Evolutionary conservation across 2,888 invertebrate genomes (phyloP).

Genomic region (Celastrina argiolus): DNA sequence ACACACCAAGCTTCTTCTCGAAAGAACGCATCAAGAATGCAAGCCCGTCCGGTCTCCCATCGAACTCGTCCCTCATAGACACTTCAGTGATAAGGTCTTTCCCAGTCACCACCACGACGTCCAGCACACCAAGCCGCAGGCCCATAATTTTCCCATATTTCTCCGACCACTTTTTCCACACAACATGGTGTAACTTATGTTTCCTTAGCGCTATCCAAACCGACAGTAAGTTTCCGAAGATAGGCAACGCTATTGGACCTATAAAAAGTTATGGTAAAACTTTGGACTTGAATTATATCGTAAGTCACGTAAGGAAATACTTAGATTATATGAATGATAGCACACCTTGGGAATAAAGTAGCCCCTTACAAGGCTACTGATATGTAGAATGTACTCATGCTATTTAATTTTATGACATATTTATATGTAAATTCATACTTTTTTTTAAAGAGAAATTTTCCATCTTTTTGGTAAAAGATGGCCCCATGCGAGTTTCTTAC

Average conservation of each 20-base stretch:
- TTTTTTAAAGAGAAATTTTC: no score
- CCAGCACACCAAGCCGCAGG: constrained; percentile 79
- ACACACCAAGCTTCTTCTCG: constrained; percentile 81
- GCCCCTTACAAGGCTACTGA: no score
- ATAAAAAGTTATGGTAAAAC: neutral
- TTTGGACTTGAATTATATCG: no score
- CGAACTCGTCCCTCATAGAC: constrained; percentile 80
- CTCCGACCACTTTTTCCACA: constrained; percentile 78
- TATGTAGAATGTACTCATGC: no score
- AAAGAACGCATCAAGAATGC: constrained; percentile 83
- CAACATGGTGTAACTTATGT: constrained; percentile 70
- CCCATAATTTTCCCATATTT: constrained; percentile 82
- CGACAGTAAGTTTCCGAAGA: constrained; percentile 59
- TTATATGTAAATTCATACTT: no score
- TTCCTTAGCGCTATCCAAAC: constrained; percentile 50
- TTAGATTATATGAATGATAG: no score
- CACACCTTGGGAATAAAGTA: no score
- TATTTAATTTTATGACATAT: no score
- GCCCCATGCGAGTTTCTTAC: no score
- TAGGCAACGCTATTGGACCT: constrained; percentile 57
- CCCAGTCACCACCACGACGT: constrained; percentile 80
- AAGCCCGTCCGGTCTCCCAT: constrained; percentile 85
- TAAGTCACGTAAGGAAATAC: no score
- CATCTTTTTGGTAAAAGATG: no score
- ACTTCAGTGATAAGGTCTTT: constrained; percentile 80